phyloP scores from a whole-genome alignment of 2,113 vertebrate species.

The Romanogobio albipinnatus region DNA sequence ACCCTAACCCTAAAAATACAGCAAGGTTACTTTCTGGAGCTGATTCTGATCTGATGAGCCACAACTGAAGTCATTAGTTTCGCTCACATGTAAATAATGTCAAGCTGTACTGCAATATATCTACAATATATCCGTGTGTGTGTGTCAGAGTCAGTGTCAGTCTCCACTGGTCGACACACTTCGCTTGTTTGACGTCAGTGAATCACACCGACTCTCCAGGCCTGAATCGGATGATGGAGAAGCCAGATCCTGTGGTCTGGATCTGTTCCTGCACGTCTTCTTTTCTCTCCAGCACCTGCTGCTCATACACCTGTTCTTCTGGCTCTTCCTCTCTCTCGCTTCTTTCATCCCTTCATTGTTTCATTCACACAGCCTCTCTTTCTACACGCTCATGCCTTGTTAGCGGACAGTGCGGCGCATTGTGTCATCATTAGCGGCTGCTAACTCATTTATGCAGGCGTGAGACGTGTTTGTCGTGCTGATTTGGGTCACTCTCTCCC shows the following conservation, averaged over 20 bases:
- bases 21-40: not conserved
- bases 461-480: conserved; percentile 34
- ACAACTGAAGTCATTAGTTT: not conserved
- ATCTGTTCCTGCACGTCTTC: not conserved
- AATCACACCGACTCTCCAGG: not conserved
- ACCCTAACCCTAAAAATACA: not conserved
- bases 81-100: no score
- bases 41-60: not conserved
- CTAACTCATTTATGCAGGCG: conserved; percentile 41
- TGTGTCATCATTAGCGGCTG: conserved; percentile 33
- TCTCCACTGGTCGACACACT: no score
- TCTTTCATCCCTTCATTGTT: conserved; percentile 36
- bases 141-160: no score
- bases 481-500: conserved; percentile 44
- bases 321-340: conserved; percentile 9
- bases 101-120: no score
- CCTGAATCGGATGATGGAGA: not conserved
- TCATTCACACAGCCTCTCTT: not conserved
- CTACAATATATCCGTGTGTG: no score
- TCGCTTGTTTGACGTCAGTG: no score
- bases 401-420: not conserved
- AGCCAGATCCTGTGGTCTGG: not conserved
- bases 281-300: not conserved
- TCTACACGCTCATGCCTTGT: not conserved
- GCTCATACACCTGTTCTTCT: conserved; percentile 21